Conservation (phyloP, 2,888 invertebrate genomes). For the Molorchus minor region DNA sequence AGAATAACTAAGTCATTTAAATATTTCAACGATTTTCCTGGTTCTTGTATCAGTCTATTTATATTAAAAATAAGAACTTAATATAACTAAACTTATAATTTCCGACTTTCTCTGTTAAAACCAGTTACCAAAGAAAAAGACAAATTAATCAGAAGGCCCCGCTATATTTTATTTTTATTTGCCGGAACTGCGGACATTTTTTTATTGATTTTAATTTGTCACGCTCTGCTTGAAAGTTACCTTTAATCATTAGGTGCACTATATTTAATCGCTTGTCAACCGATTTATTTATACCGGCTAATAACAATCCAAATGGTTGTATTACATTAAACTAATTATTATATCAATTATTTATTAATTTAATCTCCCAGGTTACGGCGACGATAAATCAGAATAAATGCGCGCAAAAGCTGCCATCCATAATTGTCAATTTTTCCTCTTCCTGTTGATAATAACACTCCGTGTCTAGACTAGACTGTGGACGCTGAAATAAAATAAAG, state of each 20-base stretch:
- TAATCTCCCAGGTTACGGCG: slow-evolving; percentile 14
- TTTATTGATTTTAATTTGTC: slow-evolving; percentile 38
- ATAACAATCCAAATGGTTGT: slow-evolving; percentile 30
- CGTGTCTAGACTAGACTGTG: slow-evolving; percentile 22
- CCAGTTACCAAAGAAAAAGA: too few relatives aligned
- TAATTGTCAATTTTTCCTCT: slow-evolving; percentile 26
- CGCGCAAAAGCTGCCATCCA: slow-evolving; percentile 16
- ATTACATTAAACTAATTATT: slow-evolving; percentile 27
- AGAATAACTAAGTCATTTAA: too few relatives aligned
- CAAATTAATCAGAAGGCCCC: too few relatives aligned
- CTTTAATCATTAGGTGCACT: slow-evolving; percentile 32
- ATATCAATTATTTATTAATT: slow-evolving; percentile 31
- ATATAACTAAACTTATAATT: too few relatives aligned
- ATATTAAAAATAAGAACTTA: too few relatives aligned
- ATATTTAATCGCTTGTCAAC: slow-evolving; percentile 39
- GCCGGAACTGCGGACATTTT: too few relatives aligned
- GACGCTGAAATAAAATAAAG: slow-evolving; percentile 22
- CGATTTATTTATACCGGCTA: slow-evolving; percentile 28
- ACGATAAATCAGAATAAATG: slow-evolving; percentile 21
- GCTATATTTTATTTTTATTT: too few relatives aligned
- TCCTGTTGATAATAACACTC: slow-evolving; percentile 12
- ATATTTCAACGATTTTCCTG: too few relatives aligned
- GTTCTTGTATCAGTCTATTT: too few relatives aligned
- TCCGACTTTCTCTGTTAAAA: too few relatives aligned
- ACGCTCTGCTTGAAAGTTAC: slow-evolving; percentile 46